Conservation (phyloP, 2,797 vertebrate genomes). For the Ptychobarbus kaznakovi region DNA sequence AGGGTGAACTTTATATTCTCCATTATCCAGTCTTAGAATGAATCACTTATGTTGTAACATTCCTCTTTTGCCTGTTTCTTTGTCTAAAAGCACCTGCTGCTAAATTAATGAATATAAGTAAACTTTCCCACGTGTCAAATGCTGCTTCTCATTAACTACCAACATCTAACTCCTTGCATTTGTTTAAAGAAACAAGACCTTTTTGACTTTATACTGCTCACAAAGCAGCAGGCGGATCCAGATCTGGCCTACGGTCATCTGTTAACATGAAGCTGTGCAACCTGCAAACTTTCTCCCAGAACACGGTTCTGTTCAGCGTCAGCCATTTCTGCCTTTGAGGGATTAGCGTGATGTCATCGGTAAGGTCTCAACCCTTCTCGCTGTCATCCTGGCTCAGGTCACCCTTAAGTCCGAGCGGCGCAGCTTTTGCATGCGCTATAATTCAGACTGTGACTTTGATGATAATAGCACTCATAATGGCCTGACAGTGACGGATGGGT, state of each 20-base stretch:
- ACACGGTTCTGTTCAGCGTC: slow-evolving; percentile 53
- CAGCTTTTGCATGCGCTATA: slow-evolving; percentile 62
- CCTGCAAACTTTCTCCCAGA: slow-evolving; percentile 48
- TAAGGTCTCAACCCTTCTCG: slow-evolving; percentile 62
- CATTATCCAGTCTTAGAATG: background rate
- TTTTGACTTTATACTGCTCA: background rate
- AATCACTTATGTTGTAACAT: background rate
- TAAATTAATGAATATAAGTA: background rate
- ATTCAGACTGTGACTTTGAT: slow-evolving; percentile 66
- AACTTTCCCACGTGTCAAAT: background rate
- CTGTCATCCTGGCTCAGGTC: slow-evolving; percentile 61
- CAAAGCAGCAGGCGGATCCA: slow-evolving; percentile 4
- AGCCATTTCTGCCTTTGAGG: slow-evolving; percentile 61
- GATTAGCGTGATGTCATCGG: slow-evolving; percentile 65
- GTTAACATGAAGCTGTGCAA: slow-evolving; percentile 36
- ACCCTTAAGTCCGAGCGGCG: slow-evolving; percentile 53
- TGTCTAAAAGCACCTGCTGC: slow-evolving; percentile 1
- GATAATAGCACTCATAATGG: slow-evolving; percentile 68
- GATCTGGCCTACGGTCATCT: slow-evolving; percentile 14
- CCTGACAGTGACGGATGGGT: slow-evolving; percentile 68
- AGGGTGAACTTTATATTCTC: background rate
- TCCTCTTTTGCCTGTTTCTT: background rate
- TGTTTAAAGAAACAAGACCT: background rate
- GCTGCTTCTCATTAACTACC: background rate
- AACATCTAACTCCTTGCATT: background rate